Percentiles rank a stretch among this genome's conserved stretches.
These are phyloP conservation scores for Heliconius ismenius DNA, from an alignment of 2,888 invertebrate genomes.

Conservation along the genomic window DNA sequence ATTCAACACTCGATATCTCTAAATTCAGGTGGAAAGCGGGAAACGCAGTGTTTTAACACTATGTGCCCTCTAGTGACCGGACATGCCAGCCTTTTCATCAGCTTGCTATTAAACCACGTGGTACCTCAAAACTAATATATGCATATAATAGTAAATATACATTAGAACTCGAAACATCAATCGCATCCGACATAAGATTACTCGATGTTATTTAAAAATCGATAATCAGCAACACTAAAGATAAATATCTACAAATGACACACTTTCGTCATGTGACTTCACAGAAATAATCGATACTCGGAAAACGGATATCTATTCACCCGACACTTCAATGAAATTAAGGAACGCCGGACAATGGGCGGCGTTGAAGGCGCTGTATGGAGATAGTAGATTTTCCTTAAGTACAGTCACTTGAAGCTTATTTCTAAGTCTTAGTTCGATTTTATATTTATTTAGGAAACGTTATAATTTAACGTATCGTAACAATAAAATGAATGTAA, in stretches of 20 bases:
- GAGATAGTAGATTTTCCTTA: constrained; percentile 20
- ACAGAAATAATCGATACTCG: constrained; percentile 38
- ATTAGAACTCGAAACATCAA: neutral
- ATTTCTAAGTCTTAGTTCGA: neutral
- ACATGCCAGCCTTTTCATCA: neutral
- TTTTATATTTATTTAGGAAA: neutral
- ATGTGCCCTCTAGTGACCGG: too few relatives aligned
- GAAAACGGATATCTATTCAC: constrained; percentile 38
- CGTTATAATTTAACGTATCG: too few relatives aligned
- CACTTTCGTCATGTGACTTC: constrained; percentile 43
- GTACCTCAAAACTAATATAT: neutral
- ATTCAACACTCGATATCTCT: too few relatives aligned
- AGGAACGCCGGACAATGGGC: constrained; percentile 29
- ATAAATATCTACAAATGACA: constrained; percentile 44
- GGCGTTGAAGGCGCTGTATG: neutral
- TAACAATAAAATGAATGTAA: too few relatives aligned
- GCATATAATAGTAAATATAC: neutral
- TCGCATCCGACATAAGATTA: constrained; percentile 14
- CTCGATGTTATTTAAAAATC: constrained; percentile 25
- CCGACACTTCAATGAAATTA: constrained; percentile 30
- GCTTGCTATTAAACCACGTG: neutral
- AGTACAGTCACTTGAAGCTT: constrained; percentile 5
- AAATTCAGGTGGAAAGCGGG: too few relatives aligned
- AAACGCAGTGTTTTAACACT: too few relatives aligned
- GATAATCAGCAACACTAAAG: constrained; percentile 33